Evolutionary conservation across 2,113 vertebrate species (phyloP), one percentile per base, ranked within the genome.

Genomic region (Eurypyga helias): DNA sequence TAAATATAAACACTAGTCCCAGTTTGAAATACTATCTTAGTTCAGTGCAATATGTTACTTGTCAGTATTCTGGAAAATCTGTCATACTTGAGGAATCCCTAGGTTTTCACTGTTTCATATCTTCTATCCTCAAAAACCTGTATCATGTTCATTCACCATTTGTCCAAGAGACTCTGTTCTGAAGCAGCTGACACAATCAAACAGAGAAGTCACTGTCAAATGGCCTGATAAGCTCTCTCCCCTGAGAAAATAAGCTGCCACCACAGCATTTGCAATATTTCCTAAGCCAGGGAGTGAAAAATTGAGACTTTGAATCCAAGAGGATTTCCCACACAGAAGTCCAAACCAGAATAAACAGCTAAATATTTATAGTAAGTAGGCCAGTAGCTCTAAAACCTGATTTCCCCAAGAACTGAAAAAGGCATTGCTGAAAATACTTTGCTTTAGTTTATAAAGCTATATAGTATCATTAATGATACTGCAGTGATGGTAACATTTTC

Each of bases 201-300:
- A 67, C 48, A 83, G 54, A 52, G 79, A 91, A 91, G 70, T 48
- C 15, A 3, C 75, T 86, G 85, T 92, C 94, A 92, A 88, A 75
- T 33, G 78, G 57, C 51, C 65, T 86, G 64, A 73, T 67, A 57
- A 67, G 51, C 31, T 77, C 38, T 87, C 38, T 91, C 75, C 73
- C 49, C 41, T 70, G 78, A 94, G 89, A 94, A 95, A 95, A 89
- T 55, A 82, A 82, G 45, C 73, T 90, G 78, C 90, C 67, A 85
- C 38, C 25, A 70, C 46, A 72, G 33, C 43, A 81, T 91, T 90
- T 92, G 67, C 33, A 38, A 26, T 34, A 24, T 60, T 85, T 91
- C n/a, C 43, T 79, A 84, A 89, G 46, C 23, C 69, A 92, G 70
- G 12, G 89, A 91, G 65, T 78, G 55, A 94, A 95, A 92, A 94